Base-by-base conservation (phyloP, 37 sponge, comb jelly and placozoan genomes). In the Axinella damicornis region DNA sequence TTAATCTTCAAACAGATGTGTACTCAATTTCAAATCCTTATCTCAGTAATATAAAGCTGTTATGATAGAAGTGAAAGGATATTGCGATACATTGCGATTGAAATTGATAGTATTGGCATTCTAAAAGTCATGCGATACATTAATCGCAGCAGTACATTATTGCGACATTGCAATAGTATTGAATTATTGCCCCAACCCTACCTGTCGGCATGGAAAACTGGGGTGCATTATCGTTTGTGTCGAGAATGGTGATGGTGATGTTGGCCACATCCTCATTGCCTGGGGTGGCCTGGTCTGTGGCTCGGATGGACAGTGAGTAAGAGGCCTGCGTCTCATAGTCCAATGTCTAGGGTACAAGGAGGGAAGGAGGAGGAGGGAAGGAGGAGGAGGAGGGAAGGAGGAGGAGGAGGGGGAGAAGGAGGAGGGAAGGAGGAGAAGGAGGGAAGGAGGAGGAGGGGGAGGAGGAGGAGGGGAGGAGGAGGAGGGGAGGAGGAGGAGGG, bases 171-270 rank as follows among this genome's bases (percentile, higher is more conserved):
- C n/a, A n/a, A n/a, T n/a, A n/a, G n/a, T n/a, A n/a, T n/a, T n/a
- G n/a, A n/a, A n/a, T n/a, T n/a, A n/a, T n/a, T n/a, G n/a, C n/a
- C n/a, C n/a, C n/a, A n/a, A 46, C 4, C 46, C 4, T 9, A 46
- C 46, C 46, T 19, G 33, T 22, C 39, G 74, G 33, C 57, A 55
- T 77, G 22, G 87, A 71, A 31, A 87, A 87, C 21, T 5, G 20
- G 0, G 87, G 87, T 12, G 64, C 22, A 34, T 80, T 65, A 32
- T 87, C 87, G 57, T 86, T 86, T 35, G 34, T 71, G 36, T 86
- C 78, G 5, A 56, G 25, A 16, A 86, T 36, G 32, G 53, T 79
- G 57, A 87, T 28, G 33, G 58, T 78, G 39, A 87, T 57, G 39
- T 79, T 31, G 0, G 79, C 75, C 2, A 46, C 20, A 57, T 32